phyloP scores from a whole-genome alignment of 2,888 invertebrate genomes.

The Platerodrilus igneus region DNA sequence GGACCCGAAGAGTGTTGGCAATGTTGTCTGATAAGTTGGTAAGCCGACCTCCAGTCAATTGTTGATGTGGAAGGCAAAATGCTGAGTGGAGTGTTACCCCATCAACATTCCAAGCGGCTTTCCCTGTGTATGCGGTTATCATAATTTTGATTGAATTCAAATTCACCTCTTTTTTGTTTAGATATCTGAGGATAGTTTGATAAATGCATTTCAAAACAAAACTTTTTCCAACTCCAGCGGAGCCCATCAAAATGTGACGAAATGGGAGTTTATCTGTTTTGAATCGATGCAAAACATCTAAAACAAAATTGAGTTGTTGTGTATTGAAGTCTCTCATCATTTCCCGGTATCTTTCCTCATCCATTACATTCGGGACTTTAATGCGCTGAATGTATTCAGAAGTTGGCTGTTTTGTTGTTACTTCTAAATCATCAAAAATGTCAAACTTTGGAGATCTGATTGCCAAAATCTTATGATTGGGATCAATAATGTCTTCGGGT shows the following conservation, averaged over 20 bases:
- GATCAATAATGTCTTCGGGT: slow-evolving; percentile 1
- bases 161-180: background rate
- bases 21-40: background rate
- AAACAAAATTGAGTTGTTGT: background rate
- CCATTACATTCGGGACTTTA: background rate
- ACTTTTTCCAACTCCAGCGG: slow-evolving; percentile 3
- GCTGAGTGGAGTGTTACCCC: slow-evolving; percentile 6
- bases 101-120: slow-evolving; percentile 1
- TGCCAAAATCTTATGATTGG: background rate
- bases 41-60: slow-evolving; percentile 1
- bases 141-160: background rate
- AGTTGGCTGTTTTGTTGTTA: background rate
- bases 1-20: background rate
- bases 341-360: background rate
- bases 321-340: background rate
- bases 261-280: background rate
- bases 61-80: slow-evolving; percentile 3
- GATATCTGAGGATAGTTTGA: background rate
- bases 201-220: slow-evolving; percentile 2
- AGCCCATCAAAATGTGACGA: background rate
- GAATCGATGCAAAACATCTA: background rate
- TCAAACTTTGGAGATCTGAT: background rate
- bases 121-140: slow-evolving; percentile 1
- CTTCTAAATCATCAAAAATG: background rate
- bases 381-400: background rate